These are phyloP conservation scores for Cacoxenus indagator DNA, from an alignment of 2,888 invertebrate genomes.

Conservation along the genomic window DNA sequence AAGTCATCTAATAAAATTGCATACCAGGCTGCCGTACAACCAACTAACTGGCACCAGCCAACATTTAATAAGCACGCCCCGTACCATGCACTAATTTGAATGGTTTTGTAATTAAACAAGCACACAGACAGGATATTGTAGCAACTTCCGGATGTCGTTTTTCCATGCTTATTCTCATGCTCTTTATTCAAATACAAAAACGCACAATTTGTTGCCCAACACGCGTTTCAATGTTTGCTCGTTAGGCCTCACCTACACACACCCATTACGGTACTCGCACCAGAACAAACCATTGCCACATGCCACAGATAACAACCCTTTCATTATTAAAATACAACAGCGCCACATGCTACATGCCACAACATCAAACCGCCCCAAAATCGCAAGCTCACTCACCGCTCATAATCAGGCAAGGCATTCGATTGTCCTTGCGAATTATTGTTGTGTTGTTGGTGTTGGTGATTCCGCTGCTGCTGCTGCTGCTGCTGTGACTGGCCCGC, in stretches of 20 bases:
- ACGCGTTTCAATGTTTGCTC: conserved; percentile 19
- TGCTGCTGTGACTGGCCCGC: conserved; percentile 58
- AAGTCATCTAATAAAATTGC: neutral
- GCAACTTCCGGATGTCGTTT: conserved; percentile 45
- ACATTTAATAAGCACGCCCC: neutral
- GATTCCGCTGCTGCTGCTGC: conserved; percentile 29
- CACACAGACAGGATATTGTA: conserved; percentile 61
- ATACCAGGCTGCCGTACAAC: neutral
- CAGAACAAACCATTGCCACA: conserved; percentile 19
- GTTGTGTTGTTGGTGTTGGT: conserved; percentile 42
- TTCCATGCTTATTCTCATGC: neutral
- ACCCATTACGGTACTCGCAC: conserved; percentile 32
- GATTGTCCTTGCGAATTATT: conserved; percentile 53
- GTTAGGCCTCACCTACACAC: conserved; percentile 1
- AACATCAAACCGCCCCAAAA: conserved; percentile 7
- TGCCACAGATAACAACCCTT: neutral
- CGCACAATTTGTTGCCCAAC: conserved; percentile 12
- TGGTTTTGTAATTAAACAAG: conserved; percentile 59
- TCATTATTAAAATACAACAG: conserved; percentile 9
- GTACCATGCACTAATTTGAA: conserved; percentile 46
- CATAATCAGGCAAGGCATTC: conserved; percentile 69
- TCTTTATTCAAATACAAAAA: neutral
- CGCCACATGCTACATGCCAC: neutral
- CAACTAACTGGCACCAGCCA: neutral
- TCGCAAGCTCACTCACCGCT: conserved; percentile 64